A percentile compares a stretch with the other conserved stretches of the same genome.
These are phyloP conservation scores for Pycnomerus fuliginosus DNA, from an alignment of 2,888 invertebrate species.

Conservation along the genomic window DNA sequence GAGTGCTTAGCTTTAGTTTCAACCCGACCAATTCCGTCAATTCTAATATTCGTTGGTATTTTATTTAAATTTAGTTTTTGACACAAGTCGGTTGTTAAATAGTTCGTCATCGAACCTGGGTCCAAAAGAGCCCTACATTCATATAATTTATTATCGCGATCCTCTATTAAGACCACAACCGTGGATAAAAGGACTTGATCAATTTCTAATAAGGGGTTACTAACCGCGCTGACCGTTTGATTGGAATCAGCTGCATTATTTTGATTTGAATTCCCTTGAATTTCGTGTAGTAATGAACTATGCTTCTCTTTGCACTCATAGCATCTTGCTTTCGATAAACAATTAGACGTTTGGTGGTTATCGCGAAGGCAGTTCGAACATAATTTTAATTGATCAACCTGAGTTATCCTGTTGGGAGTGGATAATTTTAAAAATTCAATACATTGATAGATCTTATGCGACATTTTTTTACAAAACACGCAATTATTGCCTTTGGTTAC, in stretches of 20 bases:
- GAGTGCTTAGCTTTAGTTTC: slow-evolving; percentile 1
- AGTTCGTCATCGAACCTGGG: slow-evolving; percentile 19
- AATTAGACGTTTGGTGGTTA: background rate
- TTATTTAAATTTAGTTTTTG: slow-evolving; percentile 1
- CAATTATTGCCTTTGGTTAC: background rate
- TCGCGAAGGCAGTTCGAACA: slow-evolving; percentile 14
- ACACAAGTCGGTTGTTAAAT: slow-evolving; percentile 9
- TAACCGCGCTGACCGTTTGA: background rate
- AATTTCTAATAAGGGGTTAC: background rate
- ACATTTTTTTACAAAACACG: slow-evolving; percentile 6
- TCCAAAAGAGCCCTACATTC: slow-evolving; percentile 10
- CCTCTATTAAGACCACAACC: background rate
- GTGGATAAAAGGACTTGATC: background rate
- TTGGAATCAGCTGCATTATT: no score
- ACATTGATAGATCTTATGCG: slow-evolving; percentile 17
- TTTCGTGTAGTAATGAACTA: background rate
- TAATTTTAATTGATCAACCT: slow-evolving; percentile 11
- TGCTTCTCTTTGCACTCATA: background rate
- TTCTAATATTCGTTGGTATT: slow-evolving; percentile 1
- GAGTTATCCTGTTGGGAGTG: background rate
- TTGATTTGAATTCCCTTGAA: background rate
- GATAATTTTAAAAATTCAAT: slow-evolving; percentile 7
- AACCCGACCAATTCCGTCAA: slow-evolving; percentile 10
- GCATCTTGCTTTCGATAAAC: background rate
- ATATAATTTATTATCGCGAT: background rate